phyloP scores from a whole-genome alignment of 2,888 invertebrate species.

The Mayetiola destructor region DNA sequence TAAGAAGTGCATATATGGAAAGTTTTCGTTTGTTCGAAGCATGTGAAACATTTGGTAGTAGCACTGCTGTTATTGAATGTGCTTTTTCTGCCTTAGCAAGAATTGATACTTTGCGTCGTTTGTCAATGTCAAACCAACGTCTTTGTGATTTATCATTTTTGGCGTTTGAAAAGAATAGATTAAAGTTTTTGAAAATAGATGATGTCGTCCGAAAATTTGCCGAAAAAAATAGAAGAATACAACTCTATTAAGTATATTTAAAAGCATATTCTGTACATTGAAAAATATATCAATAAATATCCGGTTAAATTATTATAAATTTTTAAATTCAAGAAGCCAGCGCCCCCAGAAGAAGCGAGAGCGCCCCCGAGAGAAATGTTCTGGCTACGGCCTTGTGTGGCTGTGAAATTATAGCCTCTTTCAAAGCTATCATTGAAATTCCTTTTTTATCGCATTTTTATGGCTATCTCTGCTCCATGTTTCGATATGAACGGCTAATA shows the following conservation, averaged over 20 bases:
- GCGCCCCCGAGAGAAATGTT: too few relatives aligned
- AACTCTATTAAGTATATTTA: neutral
- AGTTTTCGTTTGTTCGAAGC: neutral
- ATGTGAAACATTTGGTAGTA: neutral
- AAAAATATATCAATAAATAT: neutral
- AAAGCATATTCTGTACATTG: neutral
- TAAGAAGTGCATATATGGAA: neutral
- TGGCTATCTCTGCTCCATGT: too few relatives aligned
- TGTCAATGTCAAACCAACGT: neutral
- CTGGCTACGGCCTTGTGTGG: too few relatives aligned
- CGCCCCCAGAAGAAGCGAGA: too few relatives aligned
- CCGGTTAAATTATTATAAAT: neutral
- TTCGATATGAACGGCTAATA: too few relatives aligned
- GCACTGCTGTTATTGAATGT: neutral
- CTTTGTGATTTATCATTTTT: too few relatives aligned
- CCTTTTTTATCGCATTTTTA: too few relatives aligned
- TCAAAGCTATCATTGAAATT: too few relatives aligned
- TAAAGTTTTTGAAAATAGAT: neutral
- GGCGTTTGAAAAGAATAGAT: too few relatives aligned
- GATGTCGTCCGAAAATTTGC: neutral
- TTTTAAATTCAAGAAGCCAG: neutral
- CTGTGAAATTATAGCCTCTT: too few relatives aligned
- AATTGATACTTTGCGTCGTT: neutral
- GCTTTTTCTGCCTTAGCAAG: neutral
- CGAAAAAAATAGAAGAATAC: neutral